Evolutionary conservation across 2,888 invertebrate genomes (phyloP), one percentile per base, ranked within the genome.

Genomic region (Venustoraphidia nigricollis): DNA sequence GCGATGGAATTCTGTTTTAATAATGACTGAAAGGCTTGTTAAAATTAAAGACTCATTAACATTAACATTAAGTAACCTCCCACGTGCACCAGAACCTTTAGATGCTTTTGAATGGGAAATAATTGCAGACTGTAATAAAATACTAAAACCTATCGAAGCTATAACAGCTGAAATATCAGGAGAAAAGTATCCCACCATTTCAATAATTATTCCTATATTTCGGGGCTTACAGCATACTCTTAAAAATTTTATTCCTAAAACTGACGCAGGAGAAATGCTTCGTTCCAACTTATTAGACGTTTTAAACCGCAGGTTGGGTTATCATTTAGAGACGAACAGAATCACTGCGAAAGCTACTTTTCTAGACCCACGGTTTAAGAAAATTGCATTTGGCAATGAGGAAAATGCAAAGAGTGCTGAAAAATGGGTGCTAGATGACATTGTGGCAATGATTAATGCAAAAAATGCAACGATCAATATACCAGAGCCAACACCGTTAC

Each of bases 161-260:
- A 39, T 56, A 44, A 57, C 56, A 11, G 47, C 41, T 38, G 52
- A 47, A 11, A 44, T 58, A 34, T 57, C 57, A 36, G 55, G 53
- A 10, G 57, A 58, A 52, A 52, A 54, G 49, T 58, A 57, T 48
- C 45, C 48, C 6, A 58, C 57, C 2, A 48, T 57, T 10, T 58
- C 57, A 2, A 34, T 53, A 36, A 43, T 58, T 34, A 52, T 56
- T 41, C 55, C 57, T 1, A 47, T 59, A 11, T n/a, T n/a, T n/a
- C 41, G 53, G 47, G 56, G 56, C 41, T 36, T 49, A 6, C 17
- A 46, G 13, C 10, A 41, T 27, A 9, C n/a, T 41, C 11, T 48
- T n/a, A 37, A 35, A 35, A 49, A 44, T 36, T n/a, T 38, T 14
- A 45, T 9, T 9, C 8, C 49, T 17, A 35, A 47, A 11, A 53